Conservation (phyloP, 2,113 vertebrate genomes). For the Tupaia tana region DNA sequence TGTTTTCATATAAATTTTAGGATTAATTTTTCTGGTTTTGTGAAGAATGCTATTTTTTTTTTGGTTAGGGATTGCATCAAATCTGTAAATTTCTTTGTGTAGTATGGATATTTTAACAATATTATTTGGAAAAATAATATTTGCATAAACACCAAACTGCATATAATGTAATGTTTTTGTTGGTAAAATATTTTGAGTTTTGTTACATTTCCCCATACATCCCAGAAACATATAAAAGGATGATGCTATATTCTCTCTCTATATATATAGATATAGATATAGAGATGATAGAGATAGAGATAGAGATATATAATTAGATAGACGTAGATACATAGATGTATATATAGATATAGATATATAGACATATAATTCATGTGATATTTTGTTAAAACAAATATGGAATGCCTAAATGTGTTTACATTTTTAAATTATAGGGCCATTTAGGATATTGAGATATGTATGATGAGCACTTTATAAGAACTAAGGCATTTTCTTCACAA, state of each 20-base stretch:
- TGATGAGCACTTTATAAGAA: not conserved
- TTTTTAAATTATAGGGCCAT: not conserved
- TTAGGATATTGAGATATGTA: not conserved
- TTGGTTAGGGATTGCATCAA: no score
- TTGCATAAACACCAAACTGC: not conserved
- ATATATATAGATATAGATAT: no score
- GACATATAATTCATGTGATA: not conserved
- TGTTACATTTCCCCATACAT: not conserved
- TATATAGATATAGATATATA: no score
- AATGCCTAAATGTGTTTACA: not conserved
- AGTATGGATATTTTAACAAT: no score
- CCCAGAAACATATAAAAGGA: not conserved
- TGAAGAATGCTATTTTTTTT: no score
- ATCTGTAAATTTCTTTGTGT: no score
- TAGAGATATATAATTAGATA: no score
- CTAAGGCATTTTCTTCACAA: not conserved
- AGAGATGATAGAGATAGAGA: no score
- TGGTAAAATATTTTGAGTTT: not conserved
- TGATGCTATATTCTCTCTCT: not conserved
- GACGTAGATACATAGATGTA: no score
- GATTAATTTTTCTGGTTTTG: no score
- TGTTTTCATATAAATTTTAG: no score
- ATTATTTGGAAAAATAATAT: not conserved
- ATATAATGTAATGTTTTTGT: not conserved
- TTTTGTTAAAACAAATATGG: not conserved